Evolutionary conservation across 2,797 vertebrate genomes (phyloP).

Genomic region (Sparidentex hasta): DNA sequence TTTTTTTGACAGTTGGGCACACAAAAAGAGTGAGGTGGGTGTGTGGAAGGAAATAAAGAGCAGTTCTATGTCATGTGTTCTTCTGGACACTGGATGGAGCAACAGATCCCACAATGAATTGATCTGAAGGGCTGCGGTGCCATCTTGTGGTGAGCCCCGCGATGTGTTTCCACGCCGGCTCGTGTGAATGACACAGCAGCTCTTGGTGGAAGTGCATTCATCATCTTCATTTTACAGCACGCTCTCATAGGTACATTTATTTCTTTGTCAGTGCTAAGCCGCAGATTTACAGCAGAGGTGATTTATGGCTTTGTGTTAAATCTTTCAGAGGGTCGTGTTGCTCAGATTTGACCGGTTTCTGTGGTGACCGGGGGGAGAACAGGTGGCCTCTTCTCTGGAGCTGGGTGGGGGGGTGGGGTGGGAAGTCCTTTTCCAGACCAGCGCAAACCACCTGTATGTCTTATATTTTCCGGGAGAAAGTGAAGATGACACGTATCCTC

Average conservation of each 20-base stretch:
- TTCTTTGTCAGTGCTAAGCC: slow-evolving; percentile 13
- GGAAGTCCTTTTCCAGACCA: slow-evolving; percentile 20
- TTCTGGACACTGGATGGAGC: slow-evolving; percentile 64
- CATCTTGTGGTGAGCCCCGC: slow-evolving; percentile 59
- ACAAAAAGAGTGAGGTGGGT: background rate
- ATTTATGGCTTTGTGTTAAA: slow-evolving; percentile 21
- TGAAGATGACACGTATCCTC: slow-evolving; percentile 78
- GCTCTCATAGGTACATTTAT: background rate
- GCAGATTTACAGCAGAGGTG: slow-evolving; percentile 12
- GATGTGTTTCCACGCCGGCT: background rate
- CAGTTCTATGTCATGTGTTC: slow-evolving; percentile 26
- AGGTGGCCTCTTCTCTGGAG: slow-evolving; percentile 60
- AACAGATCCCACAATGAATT: slow-evolving; percentile 23
- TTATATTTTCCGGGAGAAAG: slow-evolving; percentile 66
- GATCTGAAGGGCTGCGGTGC: slow-evolving; percentile 48
- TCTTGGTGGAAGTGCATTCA: slow-evolving; percentile 16
- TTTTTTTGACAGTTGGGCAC: background rate
- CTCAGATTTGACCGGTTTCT: slow-evolving; percentile 44
- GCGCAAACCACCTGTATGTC: slow-evolving; percentile 58
- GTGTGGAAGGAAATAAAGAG: too few species aligned
- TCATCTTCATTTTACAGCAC: slow-evolving; percentile 6
- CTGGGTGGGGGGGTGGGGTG: background rate
- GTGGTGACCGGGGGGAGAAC: slow-evolving; percentile 48
- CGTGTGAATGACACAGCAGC: background rate
- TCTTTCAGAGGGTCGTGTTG: slow-evolving; percentile 12